A percentile compares a stretch with the other conserved stretches of the same genome.
Evolutionary conservation across 2,888 invertebrate species (phyloP).

Genomic region (Zonitis immaculata): DNA sequence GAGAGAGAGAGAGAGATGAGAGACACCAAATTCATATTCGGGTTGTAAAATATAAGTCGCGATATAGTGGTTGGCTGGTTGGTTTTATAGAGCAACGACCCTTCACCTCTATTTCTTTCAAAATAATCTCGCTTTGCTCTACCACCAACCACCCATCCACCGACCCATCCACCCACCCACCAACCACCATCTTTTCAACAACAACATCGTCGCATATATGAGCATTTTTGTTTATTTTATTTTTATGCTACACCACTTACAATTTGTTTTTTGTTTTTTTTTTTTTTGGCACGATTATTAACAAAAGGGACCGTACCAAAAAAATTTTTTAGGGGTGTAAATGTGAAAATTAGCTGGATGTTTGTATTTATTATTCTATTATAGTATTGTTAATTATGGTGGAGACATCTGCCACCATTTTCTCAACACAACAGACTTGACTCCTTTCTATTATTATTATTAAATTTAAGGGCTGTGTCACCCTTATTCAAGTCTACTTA

Average conservation of each 20-base stretch:
- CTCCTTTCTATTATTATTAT: neutral
- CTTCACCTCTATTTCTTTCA: neutral
- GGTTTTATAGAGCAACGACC: slow-evolving; percentile 4
- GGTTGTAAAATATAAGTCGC: no score
- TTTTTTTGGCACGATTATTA: no score
- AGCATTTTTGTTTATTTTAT: no score
- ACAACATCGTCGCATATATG: no score
- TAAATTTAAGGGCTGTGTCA: neutral
- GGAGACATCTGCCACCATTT: neutral
- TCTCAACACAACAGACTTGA: neutral
- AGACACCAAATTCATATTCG: slow-evolving; percentile 9
- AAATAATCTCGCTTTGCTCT: no score
- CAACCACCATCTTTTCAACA: neutral
- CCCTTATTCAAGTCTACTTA: neutral
- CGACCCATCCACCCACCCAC: no score
- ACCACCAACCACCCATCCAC: no score
- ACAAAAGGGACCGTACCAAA: no score
- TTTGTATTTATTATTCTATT: neutral
- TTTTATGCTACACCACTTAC: no score
- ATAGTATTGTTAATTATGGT: neutral
- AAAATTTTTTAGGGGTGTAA: no score
- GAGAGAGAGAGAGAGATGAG: no score
- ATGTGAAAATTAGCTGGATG: neutral
- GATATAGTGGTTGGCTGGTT: neutral
- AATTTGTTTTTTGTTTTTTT: no score